Base-by-base conservation (phyloP, 2,888 invertebrate species). In the Drosophila anomelani region DNA sequence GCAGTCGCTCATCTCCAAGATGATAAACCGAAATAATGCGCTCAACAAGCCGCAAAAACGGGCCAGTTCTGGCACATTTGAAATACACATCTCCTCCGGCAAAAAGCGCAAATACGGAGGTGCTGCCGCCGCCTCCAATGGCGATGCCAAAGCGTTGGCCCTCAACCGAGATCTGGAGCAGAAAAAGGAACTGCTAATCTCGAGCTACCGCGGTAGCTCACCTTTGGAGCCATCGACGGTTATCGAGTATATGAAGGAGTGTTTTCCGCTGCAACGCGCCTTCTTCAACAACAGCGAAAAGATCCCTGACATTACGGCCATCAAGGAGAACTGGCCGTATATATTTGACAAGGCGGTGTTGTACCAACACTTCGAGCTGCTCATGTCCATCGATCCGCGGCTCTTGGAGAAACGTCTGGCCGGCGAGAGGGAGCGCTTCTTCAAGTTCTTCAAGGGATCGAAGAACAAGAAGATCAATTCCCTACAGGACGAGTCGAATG, bases 241-340 rank as follows among this genome's bases (percentile, higher is more conserved):
- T n/a, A 51, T 75, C 4, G 85, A 87, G 3, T 85, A 90, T 13
- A 85, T 85, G 85, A 90, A 90, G 44, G 88, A 87, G 60, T 90
- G 85, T 38, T 85, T 85, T 70, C 87, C 89, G 12, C 44, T 85
- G 53, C 85, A 85, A 53, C 90, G 87, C 0, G 75, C 76, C 2
- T 85, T 85, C 54, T 85, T 85, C n/a, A 85, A 85, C 13, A 85
- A 90, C 17, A 90, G 85, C 47, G 85, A 85, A 43, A 90, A 85
- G 62, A 85, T 85, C 7, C 85, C 85, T 3, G 85, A 90, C 32
- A 85, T 85, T 23, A 79, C 73, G 13, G 39, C 85, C 62, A 85
- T 85, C 15, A 90, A 87, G 53, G 81, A 84, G 5, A 85, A 85
- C 49, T 85, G 85, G 85, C 85, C 85, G 41, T 90, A 85, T 43